phyloP scores from a whole-genome alignment of 2,797 vertebrate species.

The Rhinatrema bivittatum region DNA sequence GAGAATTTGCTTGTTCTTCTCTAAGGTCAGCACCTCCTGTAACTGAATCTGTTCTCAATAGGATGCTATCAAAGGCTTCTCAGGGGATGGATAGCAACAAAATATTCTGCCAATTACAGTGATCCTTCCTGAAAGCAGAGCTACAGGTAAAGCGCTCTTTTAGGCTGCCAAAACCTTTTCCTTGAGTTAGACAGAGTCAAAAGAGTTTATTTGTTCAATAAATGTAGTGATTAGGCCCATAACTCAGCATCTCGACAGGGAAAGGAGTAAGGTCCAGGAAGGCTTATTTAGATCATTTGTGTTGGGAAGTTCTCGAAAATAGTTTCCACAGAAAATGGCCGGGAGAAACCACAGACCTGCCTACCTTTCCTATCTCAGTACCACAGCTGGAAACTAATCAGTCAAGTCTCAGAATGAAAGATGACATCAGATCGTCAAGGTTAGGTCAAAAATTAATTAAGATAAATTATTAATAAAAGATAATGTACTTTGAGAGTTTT shows the following conservation, averaged over 20 bases:
- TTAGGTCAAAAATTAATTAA: too few relatives aligned
- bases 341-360: too few relatives aligned
- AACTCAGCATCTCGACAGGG: conserved; percentile 20
- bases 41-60: conserved; percentile 45
- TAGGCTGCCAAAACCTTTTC: conserved; percentile 27
- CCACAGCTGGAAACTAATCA: too few relatives aligned
- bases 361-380: too few relatives aligned
- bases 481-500: too few relatives aligned
- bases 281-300: too few relatives aligned
- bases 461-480: too few relatives aligned
- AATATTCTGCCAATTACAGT: conserved; percentile 40
- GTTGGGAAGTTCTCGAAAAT: too few relatives aligned
- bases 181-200: conserved; percentile 17
- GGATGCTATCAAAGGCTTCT: conserved; percentile 32
- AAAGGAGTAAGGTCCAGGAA: not conserved
- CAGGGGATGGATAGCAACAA: conserved; percentile 33
- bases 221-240: conserved; percentile 11
- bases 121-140: conserved; percentile 27
- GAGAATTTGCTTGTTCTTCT: conserved; percentile 34
- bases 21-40: conserved; percentile 34
- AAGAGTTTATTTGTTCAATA: conserved; percentile 23
- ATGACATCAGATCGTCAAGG: too few relatives aligned
- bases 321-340: too few relatives aligned
- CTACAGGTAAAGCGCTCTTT: conserved; percentile 32
- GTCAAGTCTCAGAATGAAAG: too few relatives aligned